Percentiles rank a stretch among this genome's conserved stretches.
These are phyloP conservation scores for Kryptolebias marmoratus DNA, from an alignment of 2,113 vertebrate genomes.

Conservation along the genomic window DNA sequence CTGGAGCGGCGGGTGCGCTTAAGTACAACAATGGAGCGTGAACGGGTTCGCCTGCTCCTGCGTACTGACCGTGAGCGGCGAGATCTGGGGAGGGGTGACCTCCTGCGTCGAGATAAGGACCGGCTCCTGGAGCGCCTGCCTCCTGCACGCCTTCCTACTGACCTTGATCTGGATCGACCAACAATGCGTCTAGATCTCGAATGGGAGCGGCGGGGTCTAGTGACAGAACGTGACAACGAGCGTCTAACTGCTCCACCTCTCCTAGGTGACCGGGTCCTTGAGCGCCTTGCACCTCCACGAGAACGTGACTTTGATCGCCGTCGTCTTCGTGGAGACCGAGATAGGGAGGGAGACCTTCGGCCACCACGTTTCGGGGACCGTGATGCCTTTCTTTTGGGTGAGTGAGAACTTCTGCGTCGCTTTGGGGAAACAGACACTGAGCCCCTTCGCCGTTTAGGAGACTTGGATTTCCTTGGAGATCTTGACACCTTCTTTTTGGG, in stretches of 20 bases:
- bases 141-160: slow-evolving; percentile 59
- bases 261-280: slow-evolving; percentile 73
- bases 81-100: slow-evolving; percentile 72
- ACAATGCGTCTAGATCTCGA: slow-evolving; percentile 74
- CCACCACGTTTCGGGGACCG: slow-evolving; percentile 65
- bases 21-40: slow-evolving; percentile 72
- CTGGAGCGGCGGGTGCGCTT: slow-evolving; percentile 74
- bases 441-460: slow-evolving; percentile 61
- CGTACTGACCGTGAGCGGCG: slow-evolving; percentile 72
- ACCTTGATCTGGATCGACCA: slow-evolving; percentile 74
- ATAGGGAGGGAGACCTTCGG: slow-evolving; percentile 62
- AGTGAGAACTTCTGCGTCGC: slow-evolving; percentile 49
- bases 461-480: slow-evolving; percentile 73
- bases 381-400: slow-evolving; percentile 61
- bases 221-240: slow-evolving; percentile 75
- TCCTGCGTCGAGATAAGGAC: slow-evolving; percentile 69
- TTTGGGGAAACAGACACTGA: slow-evolving; percentile 68
- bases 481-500: slow-evolving; percentile 74
- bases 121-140: slow-evolving; percentile 75
- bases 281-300: slow-evolving; percentile 65
- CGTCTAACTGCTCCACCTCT: slow-evolving; percentile 64
- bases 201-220: slow-evolving; percentile 60
- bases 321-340: slow-evolving; percentile 67
- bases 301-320: slow-evolving; percentile 73
- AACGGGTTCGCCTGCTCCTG: slow-evolving; percentile 74